phyloP scores from a whole-genome alignment of 2,888 invertebrate genomes.

The Lampropteryx suffumata region DNA sequence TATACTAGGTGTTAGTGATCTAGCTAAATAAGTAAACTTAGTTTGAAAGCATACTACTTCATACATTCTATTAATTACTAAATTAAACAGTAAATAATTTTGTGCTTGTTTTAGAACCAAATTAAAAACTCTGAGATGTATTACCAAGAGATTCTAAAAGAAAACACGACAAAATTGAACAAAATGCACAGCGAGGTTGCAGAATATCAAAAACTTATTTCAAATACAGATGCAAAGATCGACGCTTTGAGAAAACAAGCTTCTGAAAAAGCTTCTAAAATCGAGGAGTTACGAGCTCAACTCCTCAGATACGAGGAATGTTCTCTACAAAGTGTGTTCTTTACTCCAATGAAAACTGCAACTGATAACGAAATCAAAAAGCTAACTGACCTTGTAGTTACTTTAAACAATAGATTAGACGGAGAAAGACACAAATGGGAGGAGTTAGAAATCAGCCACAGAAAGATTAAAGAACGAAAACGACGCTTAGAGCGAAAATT shows the following conservation, averaged over 20 bases:
- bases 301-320: constrained; percentile 72
- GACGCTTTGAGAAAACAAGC: constrained; percentile 75
- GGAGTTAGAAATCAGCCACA: constrained; percentile 80
- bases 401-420: constrained; percentile 82
- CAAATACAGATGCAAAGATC: constrained; percentile 76
- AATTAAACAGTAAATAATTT: background rate
- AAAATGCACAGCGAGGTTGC: constrained; percentile 67
- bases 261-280: constrained; percentile 71
- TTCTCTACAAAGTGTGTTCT: constrained; percentile 75
- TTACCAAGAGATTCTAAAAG: constrained; percentile 76
- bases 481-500: constrained; percentile 60
- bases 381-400: constrained; percentile 82
- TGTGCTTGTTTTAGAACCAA: constrained; percentile 64
- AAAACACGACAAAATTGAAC: constrained; percentile 75
- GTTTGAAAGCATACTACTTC: too few relatives aligned
- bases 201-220: constrained; percentile 66
- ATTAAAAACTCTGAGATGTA: constrained; percentile 69
- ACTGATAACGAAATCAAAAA: constrained; percentile 85
- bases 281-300: constrained; percentile 73
- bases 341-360: constrained; percentile 79
- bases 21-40: too few relatives aligned
- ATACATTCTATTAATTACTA: too few relatives aligned
- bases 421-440: constrained; percentile 82
- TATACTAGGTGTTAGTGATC: too few relatives aligned
- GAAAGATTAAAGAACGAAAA: constrained; percentile 81